Evolutionary conservation across 2,113 vertebrate species (phyloP).

Genomic region (Malurus alboscapulatus): DNA sequence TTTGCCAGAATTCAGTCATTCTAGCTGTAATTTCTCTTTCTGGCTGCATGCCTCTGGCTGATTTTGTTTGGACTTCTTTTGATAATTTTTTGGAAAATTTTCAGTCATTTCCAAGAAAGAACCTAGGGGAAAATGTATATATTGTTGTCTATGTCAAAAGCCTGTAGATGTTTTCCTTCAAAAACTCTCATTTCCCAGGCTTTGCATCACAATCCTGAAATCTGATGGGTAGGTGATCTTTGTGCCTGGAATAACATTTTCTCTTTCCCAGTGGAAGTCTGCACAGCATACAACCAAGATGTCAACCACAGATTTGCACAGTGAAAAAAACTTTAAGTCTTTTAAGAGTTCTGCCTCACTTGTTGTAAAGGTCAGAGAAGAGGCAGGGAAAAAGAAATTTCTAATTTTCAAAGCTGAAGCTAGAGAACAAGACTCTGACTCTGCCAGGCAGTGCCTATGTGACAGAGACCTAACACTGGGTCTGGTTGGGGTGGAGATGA

Average conservation of each 20-base stretch:
- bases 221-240: background rate
- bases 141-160: constrained; percentile 6
- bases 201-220: background rate
- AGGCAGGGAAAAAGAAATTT: background rate
- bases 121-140: constrained; percentile 41
- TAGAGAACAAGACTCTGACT: background rate
- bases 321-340: background rate
- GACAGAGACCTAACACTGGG: background rate
- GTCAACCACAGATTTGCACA: background rate
- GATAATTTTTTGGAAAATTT: constrained; percentile 8
- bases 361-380: background rate
- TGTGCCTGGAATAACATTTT: background rate
- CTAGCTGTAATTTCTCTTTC: constrained; percentile 32
- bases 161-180: background rate
- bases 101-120: constrained; percentile 48
- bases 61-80: constrained; percentile 43
- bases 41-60: constrained; percentile 41
- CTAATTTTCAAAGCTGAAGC: background rate
- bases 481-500: background rate
- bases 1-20: constrained; percentile 50
- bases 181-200: constrained; percentile 2
- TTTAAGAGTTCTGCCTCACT: background rate
- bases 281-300: background rate
- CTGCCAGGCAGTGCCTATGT: background rate
- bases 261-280: background rate